These are phyloP conservation scores for Sebastes flavidus DNA, from an alignment of 2,797 vertebrate genomes.

Conservation along the genomic window DNA sequence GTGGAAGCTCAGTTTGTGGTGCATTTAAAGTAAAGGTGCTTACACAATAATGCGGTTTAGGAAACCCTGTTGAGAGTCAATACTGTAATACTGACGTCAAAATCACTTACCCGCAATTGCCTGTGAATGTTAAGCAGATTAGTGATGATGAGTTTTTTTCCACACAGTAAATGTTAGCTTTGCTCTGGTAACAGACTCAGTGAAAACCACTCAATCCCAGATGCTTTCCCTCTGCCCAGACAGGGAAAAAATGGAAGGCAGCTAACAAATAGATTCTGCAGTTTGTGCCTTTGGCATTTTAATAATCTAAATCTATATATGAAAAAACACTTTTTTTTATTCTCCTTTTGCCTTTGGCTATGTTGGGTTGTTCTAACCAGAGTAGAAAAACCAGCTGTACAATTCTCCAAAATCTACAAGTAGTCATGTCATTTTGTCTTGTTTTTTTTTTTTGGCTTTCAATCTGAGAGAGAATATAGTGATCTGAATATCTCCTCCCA, in stretches of 20 bases:
- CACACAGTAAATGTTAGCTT: constrained; percentile 74
- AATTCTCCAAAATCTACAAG: constrained; percentile 8
- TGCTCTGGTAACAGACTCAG: constrained; percentile 60
- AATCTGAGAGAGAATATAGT: constrained; percentile 62
- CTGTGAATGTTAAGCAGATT: constrained; percentile 78
- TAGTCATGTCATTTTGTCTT: constrained; percentile 13
- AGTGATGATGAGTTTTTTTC: constrained; percentile 77
- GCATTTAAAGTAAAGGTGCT: constrained; percentile 45
- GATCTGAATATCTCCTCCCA: constrained; percentile 74
- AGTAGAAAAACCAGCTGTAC: not conserved
- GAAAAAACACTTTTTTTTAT: not conserved
- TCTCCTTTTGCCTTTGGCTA: constrained; percentile 16
- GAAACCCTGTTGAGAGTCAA: constrained; percentile 51
- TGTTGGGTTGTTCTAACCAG: constrained; percentile 10
- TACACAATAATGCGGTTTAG: constrained; percentile 44
- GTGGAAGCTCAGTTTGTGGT: constrained; percentile 24
- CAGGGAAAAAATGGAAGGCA: constrained; percentile 33
- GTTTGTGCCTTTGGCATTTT: constrained; percentile 13
- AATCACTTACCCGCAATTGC: constrained; percentile 76
- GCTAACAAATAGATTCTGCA: constrained; percentile 45
- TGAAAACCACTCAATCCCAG: constrained; percentile 58
- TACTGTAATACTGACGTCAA: constrained; percentile 71
- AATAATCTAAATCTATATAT: constrained; percentile 16
- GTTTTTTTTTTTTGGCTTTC: constrained; percentile 56
- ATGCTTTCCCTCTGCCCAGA: constrained; percentile 53